Evolutionary conservation across 2,888 invertebrate species (phyloP).

Genomic region (Eurytoma californica): DNA sequence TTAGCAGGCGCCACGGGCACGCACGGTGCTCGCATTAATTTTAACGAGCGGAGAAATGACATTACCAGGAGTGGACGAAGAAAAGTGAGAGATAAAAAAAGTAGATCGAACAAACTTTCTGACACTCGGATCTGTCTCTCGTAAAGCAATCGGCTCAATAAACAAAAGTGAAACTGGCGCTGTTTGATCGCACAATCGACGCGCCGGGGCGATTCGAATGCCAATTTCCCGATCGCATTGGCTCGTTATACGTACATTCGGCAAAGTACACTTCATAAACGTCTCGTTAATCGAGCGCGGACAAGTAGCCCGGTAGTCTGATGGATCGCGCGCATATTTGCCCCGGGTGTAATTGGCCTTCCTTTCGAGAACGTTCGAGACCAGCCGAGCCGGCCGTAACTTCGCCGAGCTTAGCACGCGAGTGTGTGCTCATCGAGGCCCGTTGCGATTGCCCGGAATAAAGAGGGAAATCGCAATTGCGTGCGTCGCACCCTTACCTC

Average conservation of each 20-base stretch:
- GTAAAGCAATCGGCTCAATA: too few relatives aligned
- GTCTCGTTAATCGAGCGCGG: constrained; percentile 41
- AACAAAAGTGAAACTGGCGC: too few relatives aligned
- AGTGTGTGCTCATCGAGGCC: constrained; percentile 7
- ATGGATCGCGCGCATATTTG: background rate
- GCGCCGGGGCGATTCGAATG: background rate
- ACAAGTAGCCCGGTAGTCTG: background rate
- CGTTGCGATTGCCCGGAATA: background rate
- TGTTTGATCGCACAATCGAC: background rate
- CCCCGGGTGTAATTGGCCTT: background rate
- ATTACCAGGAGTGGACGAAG: too few relatives aligned
- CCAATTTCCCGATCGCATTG: background rate
- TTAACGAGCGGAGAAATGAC: too few relatives aligned
- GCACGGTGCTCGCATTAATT: too few relatives aligned
- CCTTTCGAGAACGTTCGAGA: constrained; percentile 4
- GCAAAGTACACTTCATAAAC: constrained; percentile 42
- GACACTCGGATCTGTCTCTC: too few relatives aligned
- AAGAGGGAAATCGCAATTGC: constrained; percentile 25
- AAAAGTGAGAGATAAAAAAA: too few relatives aligned
- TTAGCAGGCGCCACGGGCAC: too few relatives aligned
- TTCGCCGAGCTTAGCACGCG: constrained; percentile 18
- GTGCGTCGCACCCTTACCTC: background rate
- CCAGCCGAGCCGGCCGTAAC: constrained; percentile 12
- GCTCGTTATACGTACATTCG: constrained; percentile 6
- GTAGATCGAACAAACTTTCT: too few relatives aligned